Conservation (phyloP, 1,140 invertebrate genomes). For the Neodiprion fabricii region DNA sequence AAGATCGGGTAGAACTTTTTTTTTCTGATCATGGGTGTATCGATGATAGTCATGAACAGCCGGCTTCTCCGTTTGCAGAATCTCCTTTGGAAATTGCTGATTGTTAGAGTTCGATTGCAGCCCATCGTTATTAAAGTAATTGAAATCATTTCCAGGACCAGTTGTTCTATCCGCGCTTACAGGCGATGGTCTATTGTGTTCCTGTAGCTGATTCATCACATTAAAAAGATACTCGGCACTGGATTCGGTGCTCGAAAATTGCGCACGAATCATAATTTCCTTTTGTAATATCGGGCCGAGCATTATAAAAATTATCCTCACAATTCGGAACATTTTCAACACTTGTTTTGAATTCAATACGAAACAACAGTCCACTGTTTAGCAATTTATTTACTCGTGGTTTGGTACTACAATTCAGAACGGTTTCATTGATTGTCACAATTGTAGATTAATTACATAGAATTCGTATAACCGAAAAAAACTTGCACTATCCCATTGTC, state of each 20-base stretch:
- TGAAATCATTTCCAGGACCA: not conserved
- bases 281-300: not conserved
- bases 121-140: not conserved
- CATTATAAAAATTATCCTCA: not conserved
- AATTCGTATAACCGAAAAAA: not conserved
- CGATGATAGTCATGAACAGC: not conserved
- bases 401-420: no score
- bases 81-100: no score
- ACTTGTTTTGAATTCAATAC: no score
- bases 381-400: no score
- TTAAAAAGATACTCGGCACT: slow-evolving; percentile 45
- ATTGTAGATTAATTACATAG: not conserved
- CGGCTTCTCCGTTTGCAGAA: not conserved
- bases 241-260: slow-evolving; percentile 30
- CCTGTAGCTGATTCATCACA: slow-evolving; percentile 41
- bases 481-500: not conserved
- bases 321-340: no score
- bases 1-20: not conserved
- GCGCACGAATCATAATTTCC: not conserved
- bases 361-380: no score
- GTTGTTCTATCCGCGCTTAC: not conserved
- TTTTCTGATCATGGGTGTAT: not conserved
- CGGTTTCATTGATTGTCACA: no score
- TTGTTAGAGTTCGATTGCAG: not conserved
- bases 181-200: slow-evolving; percentile 32